Evolutionary conservation across 1,140 invertebrate genomes (phyloP), one percentile per base, ranked within the genome.

Genomic region (Nephila pilipes): DNA sequence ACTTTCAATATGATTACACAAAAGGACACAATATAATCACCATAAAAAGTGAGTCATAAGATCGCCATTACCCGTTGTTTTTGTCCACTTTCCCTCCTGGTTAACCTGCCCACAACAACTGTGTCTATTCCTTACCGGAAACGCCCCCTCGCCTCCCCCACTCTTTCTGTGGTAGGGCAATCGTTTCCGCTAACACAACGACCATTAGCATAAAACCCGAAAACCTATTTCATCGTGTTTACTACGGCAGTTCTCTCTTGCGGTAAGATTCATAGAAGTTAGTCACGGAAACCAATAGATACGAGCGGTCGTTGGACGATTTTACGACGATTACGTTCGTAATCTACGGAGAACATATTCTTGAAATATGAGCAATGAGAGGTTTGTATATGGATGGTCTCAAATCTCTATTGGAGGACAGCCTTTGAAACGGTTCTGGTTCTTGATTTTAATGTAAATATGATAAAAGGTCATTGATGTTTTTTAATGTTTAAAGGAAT

Each of bases 121-220:
- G 81, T 85, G 22, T n/a, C 81, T 29, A 85, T 55, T 58, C 8
- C 25, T 12, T 6, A 87, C 85, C 85, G 85, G 85, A 87, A 87
- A 87, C 57, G 16, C 55, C 57, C 32, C 85, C 55, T 20, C 38
- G 2, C n/a, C 63, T 18, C 22, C 63, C 38, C 80, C 54, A 14
- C 2, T 22, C 85, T 58, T 1, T 2, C 25, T 12, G 22, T 10
- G 46, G 25, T 20, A 57, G 29, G 22, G 85, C 85, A 58, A 63
- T 87, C 85, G 85, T 87, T 87, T 87, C 85, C 85, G 85, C 85
- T 87, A 58, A 87, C 46, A 63, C 18, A 29, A 2, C 32, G 25
- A n/a, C 57, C 32, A 87, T 58, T 87, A 60, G 18, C 85, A 87
- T 87, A 60, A 29, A 75, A 87, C 85, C 85, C 57, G 57, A 87